Evolutionary conservation across 1,140 invertebrate species (phyloP).

Genomic region (Scaptodrosophila lebanonensis): DNA sequence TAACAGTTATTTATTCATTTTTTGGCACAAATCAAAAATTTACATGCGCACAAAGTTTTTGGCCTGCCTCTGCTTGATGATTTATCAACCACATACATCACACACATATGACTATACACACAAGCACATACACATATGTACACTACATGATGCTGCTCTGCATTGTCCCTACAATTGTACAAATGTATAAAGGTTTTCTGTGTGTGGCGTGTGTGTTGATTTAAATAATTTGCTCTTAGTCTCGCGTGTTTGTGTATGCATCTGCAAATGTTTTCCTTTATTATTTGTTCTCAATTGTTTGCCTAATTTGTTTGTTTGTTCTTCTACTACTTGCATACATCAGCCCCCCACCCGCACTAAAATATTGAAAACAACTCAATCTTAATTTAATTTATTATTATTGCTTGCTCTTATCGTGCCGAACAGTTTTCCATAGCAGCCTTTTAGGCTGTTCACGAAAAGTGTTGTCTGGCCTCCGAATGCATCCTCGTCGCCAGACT

Average conservation of each 20-base stretch:
- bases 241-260: constrained; percentile 24
- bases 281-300: constrained; percentile 52
- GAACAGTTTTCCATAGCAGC: constrained; percentile 13
- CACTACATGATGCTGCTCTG: constrained; percentile 38
- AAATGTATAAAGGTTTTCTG: constrained; percentile 3
- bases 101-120: no score
- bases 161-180: constrained; percentile 57
- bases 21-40: constrained; percentile 74
- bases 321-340: constrained; percentile 33
- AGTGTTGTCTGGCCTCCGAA: constrained; percentile 7
- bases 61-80: neutral
- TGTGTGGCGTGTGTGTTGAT: constrained; percentile 46
- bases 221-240: constrained; percentile 67
- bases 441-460: constrained; percentile 14
- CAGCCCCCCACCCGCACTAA: constrained; percentile 25
- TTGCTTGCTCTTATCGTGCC: neutral
- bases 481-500: constrained; percentile 25
- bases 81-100: neutral
- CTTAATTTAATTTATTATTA: constrained; percentile 61
- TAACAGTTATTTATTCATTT: constrained; percentile 75
- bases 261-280: constrained; percentile 12
- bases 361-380: constrained; percentile 48
- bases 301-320: constrained; percentile 57
- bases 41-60: constrained; percentile 61
- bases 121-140: no score